Base-by-base conservation (phyloP, 1,140 invertebrate genomes). In the Mizuhopecten yessoensis region DNA sequence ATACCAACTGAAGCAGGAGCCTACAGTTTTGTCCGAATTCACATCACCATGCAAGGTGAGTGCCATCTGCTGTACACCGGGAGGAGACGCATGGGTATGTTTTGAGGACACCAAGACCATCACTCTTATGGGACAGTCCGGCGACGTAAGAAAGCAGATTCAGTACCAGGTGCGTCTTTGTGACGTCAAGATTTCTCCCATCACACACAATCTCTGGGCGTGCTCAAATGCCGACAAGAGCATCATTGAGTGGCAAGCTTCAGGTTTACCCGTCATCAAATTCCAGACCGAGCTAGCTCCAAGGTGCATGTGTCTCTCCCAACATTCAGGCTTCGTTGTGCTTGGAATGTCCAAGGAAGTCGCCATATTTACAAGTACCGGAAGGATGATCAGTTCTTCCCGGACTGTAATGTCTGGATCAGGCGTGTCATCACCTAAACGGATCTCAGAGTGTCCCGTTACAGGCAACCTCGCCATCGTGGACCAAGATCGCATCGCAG, bases 401-500 rank as follows among this genome's bases (percentile, higher is more conserved):
- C 23, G 57, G n/a, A 75, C 57, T n/a, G 57, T 75, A 9, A 75
- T 75, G 23, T 9, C 57, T 5, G 57, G 57, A 75, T 9, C 57
- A 13, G 57, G n/a, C 20, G 57, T 75, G 23, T 29, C 23, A n/a
- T 75, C 57, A 29, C 57, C 57, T 1, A 75, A 75, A 29, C 1
- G 57, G 57, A 75, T 75, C 57, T 29, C 57, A 13, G 57, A 75
- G 23, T 75, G 57, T 75, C 15, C 57, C 5, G 17, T 75, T n/a
- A 75, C 57, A 75, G 17, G 57, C n/a, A 75, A 75, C 57, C 57
- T 75, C n/a, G 57, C 57, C 23, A 75, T 75, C 57, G 57, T 75
- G 23, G 57, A 75, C 57, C 57, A 75, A 29, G 57, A 75, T 75
- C 57, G 57, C 0, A 75, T 75, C 2, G 57, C 57, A 13, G 57